Percentiles rank a stretch among this genome's conserved stretches.
Conservation (phyloP, 1,140 invertebrate species). For the Goniozus legneri region DNA sequence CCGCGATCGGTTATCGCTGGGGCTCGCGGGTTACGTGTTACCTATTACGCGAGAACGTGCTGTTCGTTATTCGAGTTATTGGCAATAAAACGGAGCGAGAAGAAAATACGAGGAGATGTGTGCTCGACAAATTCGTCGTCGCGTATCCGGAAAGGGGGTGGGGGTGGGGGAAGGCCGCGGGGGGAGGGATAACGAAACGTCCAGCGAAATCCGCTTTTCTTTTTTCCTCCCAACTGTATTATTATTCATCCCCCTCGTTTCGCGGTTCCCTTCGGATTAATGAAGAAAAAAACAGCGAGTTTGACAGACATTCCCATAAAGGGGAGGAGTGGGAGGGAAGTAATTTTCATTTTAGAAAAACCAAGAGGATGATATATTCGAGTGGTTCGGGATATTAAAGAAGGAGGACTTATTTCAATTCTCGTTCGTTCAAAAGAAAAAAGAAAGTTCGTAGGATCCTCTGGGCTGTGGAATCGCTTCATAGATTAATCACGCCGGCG, state of each 20-base stretch:
- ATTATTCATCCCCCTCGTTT: background rate
- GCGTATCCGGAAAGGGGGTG: background rate
- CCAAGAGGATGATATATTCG: too few relatives aligned
- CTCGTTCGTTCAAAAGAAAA: too few relatives aligned
- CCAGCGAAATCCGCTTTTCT: background rate
- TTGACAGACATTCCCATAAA: too few relatives aligned
- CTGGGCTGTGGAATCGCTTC: too few relatives aligned
- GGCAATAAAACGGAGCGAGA: constrained; percentile 5
- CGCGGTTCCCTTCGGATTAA: background rate
- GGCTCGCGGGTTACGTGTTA: background rate
- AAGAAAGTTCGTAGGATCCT: too few relatives aligned
- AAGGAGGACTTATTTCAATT: too few relatives aligned
- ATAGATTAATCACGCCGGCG: too few relatives aligned
- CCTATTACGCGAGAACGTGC: background rate
- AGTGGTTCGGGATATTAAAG: too few relatives aligned
- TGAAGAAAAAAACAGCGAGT: background rate
- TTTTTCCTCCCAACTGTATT: background rate
- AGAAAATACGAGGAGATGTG: background rate
- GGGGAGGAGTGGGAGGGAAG: too few relatives aligned
- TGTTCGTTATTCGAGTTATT: constrained; percentile 5
- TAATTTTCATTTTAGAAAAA: too few relatives aligned
- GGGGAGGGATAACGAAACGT: too few relatives aligned
- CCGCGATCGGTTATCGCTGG: background rate
- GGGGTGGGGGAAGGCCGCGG: too few relatives aligned
- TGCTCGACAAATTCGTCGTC: background rate